Base-by-base conservation (phyloP, 2,113 vertebrate genomes). In the Hymenochirus boettgeri region DNA sequence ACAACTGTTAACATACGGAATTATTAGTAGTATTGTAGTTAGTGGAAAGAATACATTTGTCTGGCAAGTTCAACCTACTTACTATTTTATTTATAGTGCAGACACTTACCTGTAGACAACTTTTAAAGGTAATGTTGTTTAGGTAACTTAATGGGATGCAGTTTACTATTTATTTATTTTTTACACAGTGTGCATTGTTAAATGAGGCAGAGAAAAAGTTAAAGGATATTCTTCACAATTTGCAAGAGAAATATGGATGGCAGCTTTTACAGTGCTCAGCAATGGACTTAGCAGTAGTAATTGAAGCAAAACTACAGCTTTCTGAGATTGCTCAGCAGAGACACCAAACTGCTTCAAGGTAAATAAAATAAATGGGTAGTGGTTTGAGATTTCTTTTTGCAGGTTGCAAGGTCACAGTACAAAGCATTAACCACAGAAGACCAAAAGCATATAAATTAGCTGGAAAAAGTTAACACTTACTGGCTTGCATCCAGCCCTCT, bases 271-370 rank as follows among this genome's bases (percentile, higher is more conserved):
- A 4, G 12, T 79, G 71, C 60, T 73, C 74, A 46, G 77, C 73
- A 65, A 81, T 85, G 11, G 89, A 88, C 24, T 57, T 95, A 72
- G 91, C 97, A 74, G 50, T 78, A 24, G 59, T 80, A 8, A 76
- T 85, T 71, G 89, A 91, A 69, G 81, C 79, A 29, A 87, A 75
- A 70, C 87, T 97, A 65, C 86, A 93, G 9, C 79, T 91, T 74
- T 87, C 88, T 29, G 79, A 72, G 15, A 65, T 93, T 26, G 83
- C 79, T 72, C 77, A 90, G 64, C 91, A 95, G 77, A 87, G 85
- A 58, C 86, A 90, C 72, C 75, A 72, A 39, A 70, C 79, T 12
- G 78, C 88, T 5, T 71, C 77, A 35, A 91, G 91, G 94, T 91
- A 61, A 73, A 61, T 61, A 48, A 39, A 12, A 23, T 2, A 47